Evolutionary conservation across 2,888 invertebrate species (phyloP), one percentile per base, ranked within the genome.

Genomic region (Drosophila paramelanica): DNA sequence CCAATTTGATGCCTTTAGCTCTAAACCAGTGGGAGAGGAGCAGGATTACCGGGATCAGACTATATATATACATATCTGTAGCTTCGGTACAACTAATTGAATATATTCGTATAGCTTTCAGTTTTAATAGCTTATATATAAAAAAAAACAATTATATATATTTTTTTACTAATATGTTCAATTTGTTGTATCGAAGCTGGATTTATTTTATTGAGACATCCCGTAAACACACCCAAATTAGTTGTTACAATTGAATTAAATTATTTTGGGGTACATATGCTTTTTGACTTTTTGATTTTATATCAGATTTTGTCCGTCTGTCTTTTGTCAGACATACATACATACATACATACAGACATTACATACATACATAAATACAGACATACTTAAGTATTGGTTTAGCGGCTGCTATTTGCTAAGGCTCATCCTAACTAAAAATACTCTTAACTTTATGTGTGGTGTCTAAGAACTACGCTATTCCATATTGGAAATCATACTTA

Each of bases 351-450:
- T n/a, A n/a, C n/a, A n/a, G n/a, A n/a, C n/a, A n/a, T n/a, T 25
- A 47, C 39, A 39, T 17, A 46, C n/a, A 31, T 17, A 52, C 42
- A 31, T 17, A 53, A n/a, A 4, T 38, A 56, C 31, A 60, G 10
- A 33, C 5, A 25, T 31, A 46, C 25, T 10, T 27, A 42, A 0
- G 20, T n/a, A 42, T 31, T 1, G 3, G 13, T 13, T 5, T 1
- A 33, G 14, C 33, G 25, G 17, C 38, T 17, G 27, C 25, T 33
- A 47, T 47, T 47, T 47, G 20, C 3, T 33, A 33, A 13, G 11
- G 17, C 31, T 49, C 33, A 20, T 25, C 17, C 42, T 57, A 57
- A 43, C 52, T 52, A 33, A 4, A 51, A 42, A 42, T 23, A 5
- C 6, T 14, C 14, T 23, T 58, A 20, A 33, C 14, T 4, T 38